These are phyloP conservation scores for Polymixis lichenea DNA, from an alignment of 2,888 invertebrate species.

Conservation along the genomic window DNA sequence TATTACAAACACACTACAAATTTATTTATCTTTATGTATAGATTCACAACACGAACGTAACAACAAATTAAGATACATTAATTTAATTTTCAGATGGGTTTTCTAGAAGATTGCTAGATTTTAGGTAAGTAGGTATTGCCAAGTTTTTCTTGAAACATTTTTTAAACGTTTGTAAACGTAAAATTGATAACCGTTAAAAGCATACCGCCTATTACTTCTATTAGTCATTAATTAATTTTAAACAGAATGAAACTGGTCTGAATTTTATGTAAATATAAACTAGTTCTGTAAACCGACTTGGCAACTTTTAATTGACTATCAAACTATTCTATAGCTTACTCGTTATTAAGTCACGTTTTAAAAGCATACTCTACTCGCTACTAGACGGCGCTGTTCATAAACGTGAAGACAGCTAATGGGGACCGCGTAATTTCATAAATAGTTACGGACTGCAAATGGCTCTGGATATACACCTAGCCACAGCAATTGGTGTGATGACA, in stretches of 20 bases:
- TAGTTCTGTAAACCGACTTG: not conserved
- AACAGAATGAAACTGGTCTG: not conserved
- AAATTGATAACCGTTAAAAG: not conserved
- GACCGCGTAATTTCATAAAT: not conserved
- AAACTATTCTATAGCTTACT: not conserved
- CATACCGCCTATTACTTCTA: not conserved
- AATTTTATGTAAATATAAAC: conserved; percentile 18
- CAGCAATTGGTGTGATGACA: too few relatives aligned
- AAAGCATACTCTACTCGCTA: conserved; percentile 25
- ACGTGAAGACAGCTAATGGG: not conserved
- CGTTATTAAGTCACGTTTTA: not conserved
- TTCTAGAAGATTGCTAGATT: not conserved
- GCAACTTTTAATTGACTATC: conserved; percentile 13
- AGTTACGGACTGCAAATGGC: not conserved
- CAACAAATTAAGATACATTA: not conserved
- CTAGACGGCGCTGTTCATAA: conserved; percentile 49
- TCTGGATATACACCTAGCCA: not conserved
- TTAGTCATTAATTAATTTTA: not conserved
- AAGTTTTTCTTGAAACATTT: not conserved
- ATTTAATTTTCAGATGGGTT: not conserved
- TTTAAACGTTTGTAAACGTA: not conserved
- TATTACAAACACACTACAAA: too few relatives aligned
- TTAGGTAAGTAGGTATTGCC: not conserved
- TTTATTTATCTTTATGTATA: too few relatives aligned
- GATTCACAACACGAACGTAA: conserved; percentile 13